Conservation (phyloP, 1,140 invertebrate species). For the Ceratina calcarata region DNA sequence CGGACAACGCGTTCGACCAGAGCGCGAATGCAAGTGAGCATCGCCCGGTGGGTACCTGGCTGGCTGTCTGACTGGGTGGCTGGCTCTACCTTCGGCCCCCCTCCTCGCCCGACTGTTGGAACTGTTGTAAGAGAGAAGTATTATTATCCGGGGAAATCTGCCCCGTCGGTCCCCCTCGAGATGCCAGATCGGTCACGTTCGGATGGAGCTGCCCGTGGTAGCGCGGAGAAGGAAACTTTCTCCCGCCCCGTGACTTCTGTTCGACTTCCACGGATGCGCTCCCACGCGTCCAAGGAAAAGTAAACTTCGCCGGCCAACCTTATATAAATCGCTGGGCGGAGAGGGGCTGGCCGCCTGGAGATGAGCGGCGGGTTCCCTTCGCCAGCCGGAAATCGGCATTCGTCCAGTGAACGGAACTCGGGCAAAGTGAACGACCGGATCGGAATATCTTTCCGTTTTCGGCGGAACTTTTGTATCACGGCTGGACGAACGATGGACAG, state of each 20-base stretch:
- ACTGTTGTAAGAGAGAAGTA: slow-evolving; percentile 77
- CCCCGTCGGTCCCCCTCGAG: slow-evolving; percentile 68
- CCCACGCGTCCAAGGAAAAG: slow-evolving; percentile 56
- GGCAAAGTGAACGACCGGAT: slow-evolving; percentile 48
- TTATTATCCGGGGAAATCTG: slow-evolving; percentile 81
- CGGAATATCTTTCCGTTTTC: slow-evolving; percentile 31
- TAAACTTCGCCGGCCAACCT: slow-evolving; percentile 53
- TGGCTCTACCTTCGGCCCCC: background rate
- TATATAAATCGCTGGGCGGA: slow-evolving; percentile 39
- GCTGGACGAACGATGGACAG: background rate
- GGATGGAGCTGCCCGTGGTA: slow-evolving; percentile 66
- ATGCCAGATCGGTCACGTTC: slow-evolving; percentile 79
- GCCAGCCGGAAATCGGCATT: slow-evolving; percentile 39
- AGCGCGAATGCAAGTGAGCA: slow-evolving; percentile 58
- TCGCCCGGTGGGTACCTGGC: slow-evolving; percentile 22
- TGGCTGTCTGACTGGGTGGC: background rate
- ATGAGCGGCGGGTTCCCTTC: slow-evolving; percentile 13
- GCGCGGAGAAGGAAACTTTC: slow-evolving; percentile 67
- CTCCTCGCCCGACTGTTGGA: slow-evolving; percentile 46
- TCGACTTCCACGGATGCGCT: slow-evolving; percentile 39
- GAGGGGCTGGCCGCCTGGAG: too few species aligned
- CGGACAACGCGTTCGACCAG: slow-evolving; percentile 39
- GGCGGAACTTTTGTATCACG: slow-evolving; percentile 16
- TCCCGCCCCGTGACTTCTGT: slow-evolving; percentile 54
- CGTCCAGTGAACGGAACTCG: slow-evolving; percentile 29